Evolutionary conservation across 2,113 vertebrate species (phyloP), one percentile per base, ranked within the genome.

Genomic region (Eudyptes chrysolophus): DNA sequence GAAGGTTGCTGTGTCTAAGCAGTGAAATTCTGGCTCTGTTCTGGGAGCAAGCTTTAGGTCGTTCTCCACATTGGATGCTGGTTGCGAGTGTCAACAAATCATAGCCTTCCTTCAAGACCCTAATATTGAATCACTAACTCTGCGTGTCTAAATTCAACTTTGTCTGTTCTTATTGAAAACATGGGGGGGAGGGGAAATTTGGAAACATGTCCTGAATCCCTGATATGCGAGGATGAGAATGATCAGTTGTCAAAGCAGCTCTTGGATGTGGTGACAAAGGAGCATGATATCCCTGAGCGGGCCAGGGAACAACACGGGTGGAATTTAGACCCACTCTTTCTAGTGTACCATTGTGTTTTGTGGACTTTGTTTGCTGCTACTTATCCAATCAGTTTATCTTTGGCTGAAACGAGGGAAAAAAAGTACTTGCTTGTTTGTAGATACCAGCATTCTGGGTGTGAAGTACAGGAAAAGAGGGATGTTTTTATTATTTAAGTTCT

Each of bases 111-210:
- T 94, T 80, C 76, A 84, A 61, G 29, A 4, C 9, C 14, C 2
- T 27, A 13, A 34, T 13, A 44, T 8, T 48, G 77, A 90, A 52
- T 72, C 40, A 65, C 30, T 38, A 36, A 49, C 19, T 69, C n/a
- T 90, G 29, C 30, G 5, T 40, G 42, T 72, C 75, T 57, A 19
- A 27, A 68, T 72, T 62, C 26, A 48, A 0, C 38, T 85, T 74
- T 29, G 11, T 14, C 16, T 81, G 51, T 76, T 93, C 32, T 75
- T 87, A 42, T 1, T 74, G 22, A 74, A 69, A 89, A 27, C 10
- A 6, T 0, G 0, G 7, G 4, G 5, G 6, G 4, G 11, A 9
- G 9, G 16, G 32, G n/a, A 77, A 57, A 58, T 25, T n/a, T 65
- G 40, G 38, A 83, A 60, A 8, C 79, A 62, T 24, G 69, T 92